A percentile compares a stretch with the other conserved stretches of the same genome.
Evolutionary conservation across 1,140 invertebrate species (phyloP).

Genomic region (Platyura marginata): DNA sequence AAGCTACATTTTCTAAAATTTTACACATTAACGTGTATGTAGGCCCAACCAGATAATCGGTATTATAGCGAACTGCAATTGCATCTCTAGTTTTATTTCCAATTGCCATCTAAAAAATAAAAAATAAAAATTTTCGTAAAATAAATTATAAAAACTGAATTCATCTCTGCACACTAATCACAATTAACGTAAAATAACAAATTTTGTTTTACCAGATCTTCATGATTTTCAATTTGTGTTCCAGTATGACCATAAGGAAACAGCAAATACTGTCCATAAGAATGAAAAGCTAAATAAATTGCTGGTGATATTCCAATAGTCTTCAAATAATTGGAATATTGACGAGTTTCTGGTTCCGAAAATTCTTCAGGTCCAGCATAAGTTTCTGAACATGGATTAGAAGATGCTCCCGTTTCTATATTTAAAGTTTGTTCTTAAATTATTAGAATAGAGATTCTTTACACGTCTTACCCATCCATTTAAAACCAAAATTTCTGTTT

Average conservation of each 20-base stretch:
- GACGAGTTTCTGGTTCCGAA: slow-evolving; percentile 47
- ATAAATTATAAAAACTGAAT: no score
- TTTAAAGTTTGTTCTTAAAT: no score
- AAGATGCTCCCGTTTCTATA: slow-evolving; percentile 48
- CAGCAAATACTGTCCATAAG: slow-evolving; percentile 51
- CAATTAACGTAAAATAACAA: no score
- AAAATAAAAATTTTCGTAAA: no score
- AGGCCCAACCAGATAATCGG: slow-evolving; percentile 28
- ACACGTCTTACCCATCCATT: slow-evolving; percentile 10
- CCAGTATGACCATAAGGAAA: slow-evolving; percentile 48
- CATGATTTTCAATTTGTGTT: slow-evolving; percentile 36
- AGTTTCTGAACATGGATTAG: slow-evolving; percentile 43
- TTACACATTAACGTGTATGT: slow-evolving; percentile 35
- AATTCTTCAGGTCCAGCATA: slow-evolving; percentile 48
- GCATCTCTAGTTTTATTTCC: slow-evolving; percentile 18
- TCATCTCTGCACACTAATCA: no score
- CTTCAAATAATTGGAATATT: slow-evolving; percentile 23
- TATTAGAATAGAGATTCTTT: no score
- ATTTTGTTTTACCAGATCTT: slow-evolving; percentile 40
- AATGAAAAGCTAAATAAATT: slow-evolving; percentile 45
- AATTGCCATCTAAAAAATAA: neutral
- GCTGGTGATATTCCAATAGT: slow-evolving; percentile 2
- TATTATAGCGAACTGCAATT: slow-evolving; percentile 30
- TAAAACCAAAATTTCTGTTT: slow-evolving; percentile 37
- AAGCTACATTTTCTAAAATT: no score